Evolutionary conservation across 2,888 invertebrate genomes (phyloP), one percentile per base, ranked within the genome.

Genomic region (Sminthurides aquaticus): DNA sequence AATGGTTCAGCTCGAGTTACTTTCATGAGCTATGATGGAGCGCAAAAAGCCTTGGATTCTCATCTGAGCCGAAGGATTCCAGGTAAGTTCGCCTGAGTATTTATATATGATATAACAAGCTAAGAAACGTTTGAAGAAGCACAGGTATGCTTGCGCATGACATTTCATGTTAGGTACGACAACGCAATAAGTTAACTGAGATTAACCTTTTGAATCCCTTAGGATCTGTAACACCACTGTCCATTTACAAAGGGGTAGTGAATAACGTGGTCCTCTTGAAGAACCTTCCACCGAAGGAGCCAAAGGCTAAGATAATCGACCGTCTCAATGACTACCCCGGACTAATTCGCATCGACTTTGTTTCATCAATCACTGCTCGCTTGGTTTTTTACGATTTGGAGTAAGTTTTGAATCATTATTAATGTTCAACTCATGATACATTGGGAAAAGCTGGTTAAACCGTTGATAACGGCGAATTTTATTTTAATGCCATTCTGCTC

Each of bases 1-100:
- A 73, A 73, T 57, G 73, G 71, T 1, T 73, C 69, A 67, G 73
- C 71, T 20, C 34, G 67, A 5, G 69, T 73, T 0, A 73, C 71
- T 5, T 73, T 66, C 49, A 62, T 71, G 22, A 60, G 68, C 1
- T 71, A 67, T 60, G 70, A 69, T 34, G 69, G 68, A 22, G 71
- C 73, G 20, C 73, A 73, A 49, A 71, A 66, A 29, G 70, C 73
- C 34, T 57, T 70, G n/a, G 69, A 62, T 60, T 65, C 71, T 54
- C 71, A 73, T 65, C 60, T 73, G 20, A 62, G 59, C 1, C 58
- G 64, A 3, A 27, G 67, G 24, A 73, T 73, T 62, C 71, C 69
- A 24, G 73, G 73, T 71, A 67, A 64, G 43, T 43, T 29, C n/a
- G n/a, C n/a, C n/a, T n/a, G n/a, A n/a, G n/a, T n/a, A 54, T 54